Base-by-base conservation (phyloP, 1,140 invertebrate genomes). In the Oscheius sp. region DNA sequence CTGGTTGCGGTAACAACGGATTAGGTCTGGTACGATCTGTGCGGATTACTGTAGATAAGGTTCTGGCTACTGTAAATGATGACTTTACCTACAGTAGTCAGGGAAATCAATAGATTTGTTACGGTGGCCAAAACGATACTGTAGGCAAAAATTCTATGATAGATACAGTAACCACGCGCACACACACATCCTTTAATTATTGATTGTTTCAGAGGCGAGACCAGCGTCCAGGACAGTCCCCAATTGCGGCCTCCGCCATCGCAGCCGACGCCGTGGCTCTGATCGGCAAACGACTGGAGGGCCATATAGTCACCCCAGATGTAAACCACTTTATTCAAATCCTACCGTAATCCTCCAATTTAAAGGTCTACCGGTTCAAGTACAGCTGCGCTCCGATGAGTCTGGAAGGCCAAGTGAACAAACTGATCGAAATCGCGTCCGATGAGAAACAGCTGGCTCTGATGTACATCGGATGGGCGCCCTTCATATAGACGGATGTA, bases 381-480 rank as follows among this genome's bases (percentile, higher is more conserved):
- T 72, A 73, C 32, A 26, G 38, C 3, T 42, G 29, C 18, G 31
- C 65, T 13, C 68, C 68, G 4, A 74, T 74, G 73, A 74, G 73
- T 69, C 35, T 74, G 28, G 49, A 79, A 31, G 79, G 69, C n/a
- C 79, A 79, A 32, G 79, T 81, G 32, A 18, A 29, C 2, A 78
- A 80, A 62, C 76, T 82, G 46, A 82, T 82, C 23, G 77, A 80
- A 38, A 34, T 77, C 0, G 93, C 96, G 1, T 95, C 91, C 1
- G 91, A 90, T 84, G 85, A 92, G 63, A 89, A 91, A 75, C 95
- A 95, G 86, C 87, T 98, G 1, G 92, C 92, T 79, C 91, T 91
- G 85, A 98, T 99, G 95, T 99, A 94, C 82, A 89, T 92, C 73
- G 95, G 95, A 10, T 99, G 95, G 95, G 91, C 91, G 49, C 87